Percentiles rank a stretch among this genome's conserved stretches.
These are phyloP conservation scores for Alectura lathami DNA, from an alignment of 2,113 vertebrate species.

Conservation along the genomic window DNA sequence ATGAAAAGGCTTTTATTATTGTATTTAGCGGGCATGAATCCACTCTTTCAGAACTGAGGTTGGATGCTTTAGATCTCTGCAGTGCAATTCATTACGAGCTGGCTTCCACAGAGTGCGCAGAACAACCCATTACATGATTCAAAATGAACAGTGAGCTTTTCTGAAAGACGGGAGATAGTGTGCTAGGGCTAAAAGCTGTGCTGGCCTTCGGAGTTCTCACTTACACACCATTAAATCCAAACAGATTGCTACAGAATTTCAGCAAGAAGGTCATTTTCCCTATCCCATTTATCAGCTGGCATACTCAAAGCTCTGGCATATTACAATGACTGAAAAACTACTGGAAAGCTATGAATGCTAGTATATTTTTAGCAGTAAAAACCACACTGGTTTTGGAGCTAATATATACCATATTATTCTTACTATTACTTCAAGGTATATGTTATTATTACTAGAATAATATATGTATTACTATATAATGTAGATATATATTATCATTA, in stretches of 20 bases:
- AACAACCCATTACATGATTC: not conserved
- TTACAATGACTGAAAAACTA: not conserved
- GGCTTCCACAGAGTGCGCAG: not conserved
- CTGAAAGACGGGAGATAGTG: not conserved
- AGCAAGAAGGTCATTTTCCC: not conserved
- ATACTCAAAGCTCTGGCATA: not conserved
- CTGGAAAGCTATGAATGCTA: not conserved
- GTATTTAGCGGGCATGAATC: not conserved
- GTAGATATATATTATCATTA: too few species aligned
- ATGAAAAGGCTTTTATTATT: conserved; percentile 28
- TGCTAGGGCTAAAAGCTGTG: not conserved
- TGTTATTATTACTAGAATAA: too few species aligned
- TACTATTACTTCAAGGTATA: too few species aligned
- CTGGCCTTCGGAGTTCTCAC: not conserved
- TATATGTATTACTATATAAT: too few species aligned
- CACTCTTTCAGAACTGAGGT: not conserved
- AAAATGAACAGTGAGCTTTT: not conserved
- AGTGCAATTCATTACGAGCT: not conserved
- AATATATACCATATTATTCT: not conserved
- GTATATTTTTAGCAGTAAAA: not conserved
- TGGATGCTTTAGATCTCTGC: not conserved
- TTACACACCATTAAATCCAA: not conserved
- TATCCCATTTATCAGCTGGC: not conserved
- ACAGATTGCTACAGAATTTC: not conserved
- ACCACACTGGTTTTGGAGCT: not conserved